phyloP scores from a whole-genome alignment of 2,113 vertebrate species.

The Guaruba guarouba region DNA sequence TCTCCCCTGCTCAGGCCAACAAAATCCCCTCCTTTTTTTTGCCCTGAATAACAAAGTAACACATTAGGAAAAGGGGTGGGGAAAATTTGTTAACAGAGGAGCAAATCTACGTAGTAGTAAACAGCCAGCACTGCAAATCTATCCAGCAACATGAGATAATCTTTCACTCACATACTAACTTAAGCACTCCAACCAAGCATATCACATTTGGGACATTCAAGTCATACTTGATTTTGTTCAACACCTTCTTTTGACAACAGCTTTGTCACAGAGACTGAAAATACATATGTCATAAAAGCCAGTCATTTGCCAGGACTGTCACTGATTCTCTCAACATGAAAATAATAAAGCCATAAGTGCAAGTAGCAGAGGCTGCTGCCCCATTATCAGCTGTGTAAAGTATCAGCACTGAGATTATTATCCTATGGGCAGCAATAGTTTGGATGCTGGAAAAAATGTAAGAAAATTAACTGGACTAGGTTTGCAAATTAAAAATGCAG shows the following conservation, averaged over 20 bases:
- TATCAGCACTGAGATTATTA: neutral
- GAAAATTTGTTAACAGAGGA: slow-evolving; percentile 11
- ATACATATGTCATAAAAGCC: neutral
- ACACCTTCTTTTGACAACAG: slow-evolving; percentile 22
- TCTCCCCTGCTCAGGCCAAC: neutral
- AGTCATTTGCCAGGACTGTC: slow-evolving; percentile 3
- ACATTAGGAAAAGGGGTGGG: neutral
- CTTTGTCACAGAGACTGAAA: slow-evolving; percentile 33
- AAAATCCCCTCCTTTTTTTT: neutral
- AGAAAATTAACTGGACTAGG: neutral
- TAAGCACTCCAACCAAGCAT: slow-evolving; percentile 2
- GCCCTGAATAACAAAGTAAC: neutral
- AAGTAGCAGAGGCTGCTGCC: neutral
- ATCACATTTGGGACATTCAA: neutral
- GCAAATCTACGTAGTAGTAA: neutral
- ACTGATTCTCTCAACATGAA: slow-evolving; percentile 12
- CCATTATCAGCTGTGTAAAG: slow-evolving; percentile 26
- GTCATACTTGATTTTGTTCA: slow-evolving; percentile 37
- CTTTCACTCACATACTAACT: slow-evolving; percentile 5
- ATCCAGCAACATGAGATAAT: neutral
- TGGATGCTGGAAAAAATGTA: neutral
- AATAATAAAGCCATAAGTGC: slow-evolving; percentile 6
- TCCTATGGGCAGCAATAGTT: neutral
- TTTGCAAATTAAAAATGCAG: neutral
- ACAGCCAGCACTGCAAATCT: slow-evolving; percentile 22